phyloP scores from a whole-genome alignment of 2,888 invertebrate genomes.

The Spisula subtruncata region DNA sequence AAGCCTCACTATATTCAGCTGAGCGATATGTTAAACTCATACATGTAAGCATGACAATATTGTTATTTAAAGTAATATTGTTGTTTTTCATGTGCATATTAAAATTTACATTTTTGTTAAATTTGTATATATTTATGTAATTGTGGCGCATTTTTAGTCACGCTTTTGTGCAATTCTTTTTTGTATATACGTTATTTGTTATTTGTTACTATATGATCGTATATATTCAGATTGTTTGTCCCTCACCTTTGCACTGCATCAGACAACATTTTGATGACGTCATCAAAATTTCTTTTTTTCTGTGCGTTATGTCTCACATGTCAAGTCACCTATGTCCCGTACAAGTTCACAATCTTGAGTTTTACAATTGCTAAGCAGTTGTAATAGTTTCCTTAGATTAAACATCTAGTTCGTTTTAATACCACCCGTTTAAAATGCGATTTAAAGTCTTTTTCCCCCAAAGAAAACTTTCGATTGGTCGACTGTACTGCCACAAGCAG shows the following conservation, averaged over 20 bases:
- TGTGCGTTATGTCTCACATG: background rate
- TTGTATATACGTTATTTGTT: slow-evolving; percentile 23
- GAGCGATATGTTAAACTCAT: background rate
- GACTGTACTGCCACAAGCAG: no score
- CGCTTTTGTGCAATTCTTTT: slow-evolving; percentile 25
- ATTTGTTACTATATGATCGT: background rate
- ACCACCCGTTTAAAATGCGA: no score
- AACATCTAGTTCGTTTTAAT: background rate
- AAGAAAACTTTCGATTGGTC: no score
- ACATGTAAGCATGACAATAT: background rate
- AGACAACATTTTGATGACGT: slow-evolving; percentile 8
- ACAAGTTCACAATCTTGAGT: background rate
- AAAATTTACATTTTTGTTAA: background rate
- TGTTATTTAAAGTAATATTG: background rate
- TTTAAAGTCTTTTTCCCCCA: no score
- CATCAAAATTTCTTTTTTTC: slow-evolving; percentile 20
- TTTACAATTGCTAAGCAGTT: background rate
- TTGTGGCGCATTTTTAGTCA: slow-evolving; percentile 8
- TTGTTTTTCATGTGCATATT: background rate
- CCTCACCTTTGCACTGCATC: background rate
- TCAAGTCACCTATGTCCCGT: background rate
- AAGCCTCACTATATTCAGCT: background rate
- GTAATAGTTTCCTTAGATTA: background rate
- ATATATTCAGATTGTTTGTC: background rate
- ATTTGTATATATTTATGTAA: slow-evolving; percentile 29